Conservation (phyloP, 2,113 vertebrate species). For the Grammomys dolichurus region DNA sequence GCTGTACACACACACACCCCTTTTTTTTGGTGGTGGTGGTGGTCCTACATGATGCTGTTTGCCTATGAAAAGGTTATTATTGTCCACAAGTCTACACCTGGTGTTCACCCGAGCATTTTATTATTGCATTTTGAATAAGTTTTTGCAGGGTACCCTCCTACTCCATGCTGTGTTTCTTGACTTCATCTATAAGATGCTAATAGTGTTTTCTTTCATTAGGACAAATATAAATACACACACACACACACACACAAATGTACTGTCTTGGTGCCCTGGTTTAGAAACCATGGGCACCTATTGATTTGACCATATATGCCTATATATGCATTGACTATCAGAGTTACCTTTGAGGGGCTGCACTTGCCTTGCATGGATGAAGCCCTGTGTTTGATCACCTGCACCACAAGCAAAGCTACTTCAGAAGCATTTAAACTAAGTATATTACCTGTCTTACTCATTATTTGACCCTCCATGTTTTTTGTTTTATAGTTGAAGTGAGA, state of each 20-base stretch:
- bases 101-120: background rate
- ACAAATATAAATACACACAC: background rate
- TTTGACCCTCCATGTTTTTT: slow-evolving; percentile 31
- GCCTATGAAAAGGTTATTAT: slow-evolving; percentile 1
- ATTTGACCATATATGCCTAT: background rate
- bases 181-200: background rate
- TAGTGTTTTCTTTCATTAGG: background rate
- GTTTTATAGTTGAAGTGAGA: background rate
- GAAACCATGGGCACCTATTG: background rate
- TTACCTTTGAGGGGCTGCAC: background rate
- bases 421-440: slow-evolving; percentile 9
- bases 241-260: background rate
- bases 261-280: background rate
- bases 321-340: background rate
- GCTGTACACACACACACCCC: background rate
- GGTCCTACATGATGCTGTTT: slow-evolving; percentile 9
- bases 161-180: background rate
- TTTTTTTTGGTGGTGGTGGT: background rate
- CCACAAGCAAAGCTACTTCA: background rate
- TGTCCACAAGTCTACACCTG: background rate
- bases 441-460: background rate
- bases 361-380: background rate
- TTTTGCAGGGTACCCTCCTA: background rate
- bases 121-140: slow-evolving; percentile 14
- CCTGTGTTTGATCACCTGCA: background rate